Conservation (phyloP, 2,888 invertebrate genomes). For the Ctena decussata region DNA sequence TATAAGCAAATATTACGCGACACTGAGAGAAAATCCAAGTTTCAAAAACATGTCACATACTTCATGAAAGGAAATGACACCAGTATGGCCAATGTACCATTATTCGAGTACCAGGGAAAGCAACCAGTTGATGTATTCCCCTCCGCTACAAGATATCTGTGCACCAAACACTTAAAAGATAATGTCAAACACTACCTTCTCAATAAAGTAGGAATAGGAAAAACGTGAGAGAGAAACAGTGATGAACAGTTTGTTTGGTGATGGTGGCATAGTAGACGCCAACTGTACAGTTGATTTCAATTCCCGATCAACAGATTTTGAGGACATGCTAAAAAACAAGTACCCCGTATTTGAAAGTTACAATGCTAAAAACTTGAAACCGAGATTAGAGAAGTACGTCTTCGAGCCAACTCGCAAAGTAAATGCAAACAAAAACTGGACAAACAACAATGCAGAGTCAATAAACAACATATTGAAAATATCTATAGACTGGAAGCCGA, state of each 20-base stretch:
- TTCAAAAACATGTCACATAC: conserved; percentile 18
- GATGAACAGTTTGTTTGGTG: conserved; percentile 6
- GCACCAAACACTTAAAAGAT: conserved; percentile 42
- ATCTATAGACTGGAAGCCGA: conserved; percentile 40
- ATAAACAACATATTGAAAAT: conserved; percentile 43
- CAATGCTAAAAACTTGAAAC: not conserved
- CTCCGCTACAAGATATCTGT: not conserved
- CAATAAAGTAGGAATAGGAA: conserved; percentile 24
- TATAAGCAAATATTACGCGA: conserved; percentile 18
- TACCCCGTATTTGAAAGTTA: not conserved
- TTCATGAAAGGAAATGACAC: not conserved
- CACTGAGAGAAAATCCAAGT: not conserved
- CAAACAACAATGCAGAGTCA: conserved; percentile 42
- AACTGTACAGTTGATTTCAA: conserved; percentile 21
- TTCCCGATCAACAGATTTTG: not conserved
- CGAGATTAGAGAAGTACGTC: conserved; percentile 5
- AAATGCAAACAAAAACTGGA: conserved; percentile 11
- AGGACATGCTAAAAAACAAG: not conserved
- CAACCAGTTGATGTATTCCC: conserved; percentile 28
- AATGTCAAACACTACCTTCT: conserved; percentile 6
- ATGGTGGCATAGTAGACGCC: conserved; percentile 19
- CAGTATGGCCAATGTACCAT: not conserved
- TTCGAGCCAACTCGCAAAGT: not conserved
- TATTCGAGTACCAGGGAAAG: conserved; percentile 23
- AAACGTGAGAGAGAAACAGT: not conserved